Percentiles rank a stretch among this genome's conserved stretches.
Evolutionary conservation across 2,888 invertebrate genomes (phyloP).

Genomic region (Sialis lutaria): DNA sequence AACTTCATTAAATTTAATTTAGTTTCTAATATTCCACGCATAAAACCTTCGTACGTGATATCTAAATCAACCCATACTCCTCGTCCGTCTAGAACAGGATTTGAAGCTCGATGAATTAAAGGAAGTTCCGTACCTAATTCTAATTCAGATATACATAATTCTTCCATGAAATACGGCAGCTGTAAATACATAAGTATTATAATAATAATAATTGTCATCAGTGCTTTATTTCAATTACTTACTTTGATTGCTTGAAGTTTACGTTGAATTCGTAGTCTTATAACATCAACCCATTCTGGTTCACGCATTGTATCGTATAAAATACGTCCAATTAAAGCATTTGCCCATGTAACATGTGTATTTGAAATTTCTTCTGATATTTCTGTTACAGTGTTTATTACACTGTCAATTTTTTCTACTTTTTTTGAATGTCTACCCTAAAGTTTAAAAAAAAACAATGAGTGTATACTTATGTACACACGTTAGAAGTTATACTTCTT

Average conservation of each 20-base stretch:
- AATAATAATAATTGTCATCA: neutral
- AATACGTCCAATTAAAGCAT: slow-evolving; percentile 58
- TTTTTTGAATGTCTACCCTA: no score
- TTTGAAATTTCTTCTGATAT: neutral
- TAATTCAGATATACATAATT: slow-evolving; percentile 56
- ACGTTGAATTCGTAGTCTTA: slow-evolving; percentile 66
- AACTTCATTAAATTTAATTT: slow-evolving; percentile 70
- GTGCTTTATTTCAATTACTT: slow-evolving; percentile 12
- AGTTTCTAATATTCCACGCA: slow-evolving; percentile 70
- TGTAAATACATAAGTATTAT: slow-evolving; percentile 16
- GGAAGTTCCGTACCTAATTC: slow-evolving; percentile 54
- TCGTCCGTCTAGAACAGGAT: slow-evolving; percentile 56
- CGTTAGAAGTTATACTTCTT: no score
- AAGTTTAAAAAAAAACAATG: no score
- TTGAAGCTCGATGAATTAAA: slow-evolving; percentile 37
- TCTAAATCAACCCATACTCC: slow-evolving; percentile 84
- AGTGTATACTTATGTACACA: no score
- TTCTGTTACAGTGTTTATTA: neutral
- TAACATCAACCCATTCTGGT: slow-evolving; percentile 43
- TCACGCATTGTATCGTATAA: slow-evolving; percentile 71
- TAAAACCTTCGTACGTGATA: slow-evolving; percentile 58
- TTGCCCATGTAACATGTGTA: slow-evolving; percentile 46
- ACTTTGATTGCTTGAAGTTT: slow-evolving; percentile 75
- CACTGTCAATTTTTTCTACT: neutral
- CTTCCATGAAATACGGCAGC: slow-evolving; percentile 78